Evolutionary conservation across 2,113 vertebrate species (phyloP), one percentile per base, ranked within the genome.

Genomic region (Ploceus nigricollis): DNA sequence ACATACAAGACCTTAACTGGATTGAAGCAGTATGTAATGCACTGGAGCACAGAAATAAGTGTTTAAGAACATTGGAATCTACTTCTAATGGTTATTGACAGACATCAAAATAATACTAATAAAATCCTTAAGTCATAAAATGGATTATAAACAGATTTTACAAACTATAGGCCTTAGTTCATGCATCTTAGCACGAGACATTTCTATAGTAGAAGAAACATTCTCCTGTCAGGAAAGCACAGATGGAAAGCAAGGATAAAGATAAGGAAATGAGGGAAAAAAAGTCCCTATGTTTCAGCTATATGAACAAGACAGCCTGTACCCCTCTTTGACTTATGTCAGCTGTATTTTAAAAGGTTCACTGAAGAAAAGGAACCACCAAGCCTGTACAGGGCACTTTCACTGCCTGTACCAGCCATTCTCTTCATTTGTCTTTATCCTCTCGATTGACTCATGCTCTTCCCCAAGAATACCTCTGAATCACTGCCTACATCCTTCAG

Each of bases 401-500:
- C 37, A 37, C 1, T 42, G 40, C 23, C 25, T 0, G 1, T 7
- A 24, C 23, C 79, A 65, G 42, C 10, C n/a, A 2, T 15, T 65
- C 66, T 39, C 44, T 31, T 47, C 33, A 15, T n/a, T 69, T 80
- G 13, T 15, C 13, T 53, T 57, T 14, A 39, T 37, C 54, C 37
- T 23, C 11, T 15, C 9, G 0, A 88, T 2, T 20, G 35, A 86
- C 27, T 66, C 6, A 1, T 2, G 31, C 50, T 86, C 58, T 86
- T 77, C 48, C 79, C 61, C 63, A 79, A 42, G 31, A 94, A 82
- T 2, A 80, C 69, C 31, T 88, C 4, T 88, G 86, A 95, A 80
- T 73, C 58, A 13, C 64, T 81, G 89, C 73, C 91, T 69, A 28
- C 37, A 85, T 82, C 81, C 69, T 89, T 72, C 77, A 91, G 30